phyloP scores from a whole-genome alignment of 2,888 invertebrate species.

The Philonicus albiceps region DNA sequence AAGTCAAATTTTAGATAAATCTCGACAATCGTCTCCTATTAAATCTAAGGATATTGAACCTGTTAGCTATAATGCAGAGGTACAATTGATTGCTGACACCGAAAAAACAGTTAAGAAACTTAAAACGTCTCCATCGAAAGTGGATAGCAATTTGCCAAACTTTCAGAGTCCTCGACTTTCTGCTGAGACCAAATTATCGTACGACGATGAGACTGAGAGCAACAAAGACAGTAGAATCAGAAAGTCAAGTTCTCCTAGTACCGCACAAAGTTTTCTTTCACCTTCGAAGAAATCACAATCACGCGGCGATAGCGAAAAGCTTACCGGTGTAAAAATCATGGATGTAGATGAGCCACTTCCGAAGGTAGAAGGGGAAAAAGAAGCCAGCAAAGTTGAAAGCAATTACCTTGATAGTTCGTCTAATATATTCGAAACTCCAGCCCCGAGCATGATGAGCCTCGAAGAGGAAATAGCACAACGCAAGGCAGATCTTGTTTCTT shows the following conservation, averaged over 20 bases:
- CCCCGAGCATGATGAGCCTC: constrained; percentile 51
- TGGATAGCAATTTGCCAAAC: background rate
- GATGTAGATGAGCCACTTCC: background rate
- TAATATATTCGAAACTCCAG: background rate
- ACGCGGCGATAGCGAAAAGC: background rate
- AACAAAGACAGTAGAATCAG: constrained; percentile 13
- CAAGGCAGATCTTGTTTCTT: constrained; percentile 55
- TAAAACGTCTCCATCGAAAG: background rate
- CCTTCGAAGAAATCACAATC: background rate
- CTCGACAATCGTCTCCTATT: background rate
- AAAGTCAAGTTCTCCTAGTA: background rate
- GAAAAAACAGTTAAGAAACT: background rate
- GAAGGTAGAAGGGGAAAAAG: background rate
- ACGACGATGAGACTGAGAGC: background rate
- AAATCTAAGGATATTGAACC: background rate
- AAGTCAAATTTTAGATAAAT: background rate
- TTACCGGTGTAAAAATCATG: background rate
- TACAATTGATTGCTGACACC: background rate
- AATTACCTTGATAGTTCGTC: background rate
- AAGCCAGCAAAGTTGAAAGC: background rate
- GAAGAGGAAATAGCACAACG: constrained; percentile 60
- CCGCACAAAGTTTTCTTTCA: constrained; percentile 10
- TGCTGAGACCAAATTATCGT: background rate
- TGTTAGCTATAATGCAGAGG: background rate
- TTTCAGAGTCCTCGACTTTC: constrained; percentile 20